phyloP scores from a whole-genome alignment of 2,888 invertebrate genomes.

The Caradrina kadenii region DNA sequence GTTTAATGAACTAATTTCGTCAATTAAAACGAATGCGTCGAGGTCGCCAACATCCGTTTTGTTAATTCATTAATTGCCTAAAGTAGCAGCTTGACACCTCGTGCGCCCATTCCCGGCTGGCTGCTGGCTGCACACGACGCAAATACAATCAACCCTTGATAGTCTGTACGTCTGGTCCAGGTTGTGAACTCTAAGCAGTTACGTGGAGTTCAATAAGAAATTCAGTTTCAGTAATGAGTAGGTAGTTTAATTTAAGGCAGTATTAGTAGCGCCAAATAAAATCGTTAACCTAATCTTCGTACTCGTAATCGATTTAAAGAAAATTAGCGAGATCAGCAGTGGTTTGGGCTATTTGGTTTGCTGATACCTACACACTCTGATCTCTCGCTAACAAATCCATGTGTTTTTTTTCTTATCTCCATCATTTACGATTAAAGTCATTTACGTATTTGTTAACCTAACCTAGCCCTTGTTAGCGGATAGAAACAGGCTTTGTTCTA shows the following conservation, averaged over 20 bases:
- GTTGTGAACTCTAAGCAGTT: neutral
- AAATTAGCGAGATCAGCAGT: neutral
- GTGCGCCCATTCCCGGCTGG: constrained; percentile 17
- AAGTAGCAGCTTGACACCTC: constrained; percentile 58
- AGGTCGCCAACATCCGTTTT: constrained; percentile 68
- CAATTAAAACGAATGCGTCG: constrained; percentile 71
- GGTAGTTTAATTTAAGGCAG: too few species aligned
- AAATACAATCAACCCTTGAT: neutral
- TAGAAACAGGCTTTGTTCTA: neutral
- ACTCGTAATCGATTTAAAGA: neutral
- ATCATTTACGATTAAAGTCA: too few species aligned
- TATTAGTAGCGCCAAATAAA: neutral
- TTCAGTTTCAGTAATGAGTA: too few species aligned
- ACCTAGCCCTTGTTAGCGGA: neutral
- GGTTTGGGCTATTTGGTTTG: neutral
- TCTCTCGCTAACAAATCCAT: too few species aligned
- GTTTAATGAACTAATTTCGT: constrained; percentile 69
- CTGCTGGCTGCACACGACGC: neutral
- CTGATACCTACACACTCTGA: too few species aligned
- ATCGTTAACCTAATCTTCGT: neutral
- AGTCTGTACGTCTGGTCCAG: neutral
- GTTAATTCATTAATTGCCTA: constrained; percentile 62
- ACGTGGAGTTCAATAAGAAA: neutral
- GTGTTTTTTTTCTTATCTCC: too few species aligned
- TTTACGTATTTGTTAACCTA: too few species aligned